Percentiles rank a stretch among this genome's conserved stretches.
phyloP scores from a whole-genome alignment of 2,797 vertebrate genomes.

The Neosalanx taihuensis region DNA sequence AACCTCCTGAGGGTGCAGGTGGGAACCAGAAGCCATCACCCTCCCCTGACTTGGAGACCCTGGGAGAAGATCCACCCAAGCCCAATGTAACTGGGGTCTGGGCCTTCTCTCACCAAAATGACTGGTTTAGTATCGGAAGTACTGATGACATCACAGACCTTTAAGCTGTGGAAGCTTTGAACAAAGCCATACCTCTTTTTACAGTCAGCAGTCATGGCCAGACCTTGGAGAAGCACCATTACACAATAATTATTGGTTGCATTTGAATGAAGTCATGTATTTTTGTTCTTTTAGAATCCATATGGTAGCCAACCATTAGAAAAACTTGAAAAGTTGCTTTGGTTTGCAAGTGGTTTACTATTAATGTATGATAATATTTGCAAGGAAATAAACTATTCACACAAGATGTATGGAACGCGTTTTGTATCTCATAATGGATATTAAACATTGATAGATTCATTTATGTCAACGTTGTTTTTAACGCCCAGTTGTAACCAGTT shows the following conservation, averaged over 20 bases:
- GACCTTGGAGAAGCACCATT: not conserved
- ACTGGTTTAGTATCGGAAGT: conserved; percentile 37
- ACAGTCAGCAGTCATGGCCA: not conserved
- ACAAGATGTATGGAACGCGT: too few species aligned
- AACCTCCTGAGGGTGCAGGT: conserved; percentile 25
- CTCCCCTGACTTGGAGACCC: conserved; percentile 22
- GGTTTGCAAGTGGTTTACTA: too few species aligned
- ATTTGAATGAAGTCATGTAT: not conserved
- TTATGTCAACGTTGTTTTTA: too few species aligned
- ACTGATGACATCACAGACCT: conserved; percentile 63
- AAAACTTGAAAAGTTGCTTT: too few species aligned
- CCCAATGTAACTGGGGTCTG: conserved; percentile 21
- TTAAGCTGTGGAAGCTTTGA: conserved; percentile 18
- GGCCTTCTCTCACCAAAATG: conserved; percentile 30
- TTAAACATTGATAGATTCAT: too few species aligned
- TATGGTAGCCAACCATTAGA: not conserved
- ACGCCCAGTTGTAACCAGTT: too few species aligned
- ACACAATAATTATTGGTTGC: not conserved
- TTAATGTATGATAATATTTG: too few species aligned
- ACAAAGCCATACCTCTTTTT: not conserved
- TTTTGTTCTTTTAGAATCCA: not conserved
- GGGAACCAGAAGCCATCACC: conserved; percentile 28
- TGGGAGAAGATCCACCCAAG: conserved; percentile 30
- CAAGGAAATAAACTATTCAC: too few species aligned
- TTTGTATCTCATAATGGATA: too few species aligned